These are phyloP conservation scores for Lithophane leautieri DNA, from an alignment of 2,888 invertebrate genomes.

Conservation along the genomic window DNA sequence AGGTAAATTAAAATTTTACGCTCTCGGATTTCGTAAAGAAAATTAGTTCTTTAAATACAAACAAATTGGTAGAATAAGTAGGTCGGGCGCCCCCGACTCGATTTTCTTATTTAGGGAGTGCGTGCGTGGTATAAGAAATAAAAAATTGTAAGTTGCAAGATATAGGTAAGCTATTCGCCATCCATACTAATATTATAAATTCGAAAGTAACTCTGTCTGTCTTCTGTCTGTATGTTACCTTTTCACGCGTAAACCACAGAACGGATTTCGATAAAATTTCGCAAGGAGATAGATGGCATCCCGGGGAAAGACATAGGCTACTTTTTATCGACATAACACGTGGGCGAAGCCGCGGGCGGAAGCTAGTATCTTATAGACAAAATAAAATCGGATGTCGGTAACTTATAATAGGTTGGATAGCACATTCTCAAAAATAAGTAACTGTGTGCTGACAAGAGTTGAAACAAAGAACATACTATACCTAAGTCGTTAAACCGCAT, in stretches of 20 bases:
- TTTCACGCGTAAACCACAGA: too few relatives aligned
- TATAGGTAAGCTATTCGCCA: neutral
- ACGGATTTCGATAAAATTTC: too few relatives aligned
- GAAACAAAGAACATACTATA: neutral
- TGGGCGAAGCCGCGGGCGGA: too few relatives aligned
- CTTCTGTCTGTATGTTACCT: too few relatives aligned
- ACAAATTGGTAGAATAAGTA: constrained; percentile 27
- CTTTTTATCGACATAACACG: too few relatives aligned
- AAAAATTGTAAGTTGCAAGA: neutral
- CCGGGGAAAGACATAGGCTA: too few relatives aligned
- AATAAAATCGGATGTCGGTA: neutral
- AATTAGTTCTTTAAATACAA: constrained; percentile 15
- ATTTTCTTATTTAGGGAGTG: neutral
- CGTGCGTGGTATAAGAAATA: constrained; percentile 7
- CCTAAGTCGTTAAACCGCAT: constrained; percentile 6
- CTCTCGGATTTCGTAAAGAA: constrained; percentile 16
- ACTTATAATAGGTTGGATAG: neutral
- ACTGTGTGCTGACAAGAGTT: neutral
- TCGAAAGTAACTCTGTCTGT: too few relatives aligned
- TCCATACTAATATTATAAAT: too few relatives aligned
- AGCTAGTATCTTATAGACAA: neutral
- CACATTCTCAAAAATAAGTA: neutral
- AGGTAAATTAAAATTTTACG: constrained; percentile 32
- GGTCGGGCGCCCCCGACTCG: neutral
- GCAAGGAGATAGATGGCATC: too few relatives aligned